phyloP scores from a whole-genome alignment of 37 sponge, comb jelly and placozoan genomes.

The Ianthella basta region DNA sequence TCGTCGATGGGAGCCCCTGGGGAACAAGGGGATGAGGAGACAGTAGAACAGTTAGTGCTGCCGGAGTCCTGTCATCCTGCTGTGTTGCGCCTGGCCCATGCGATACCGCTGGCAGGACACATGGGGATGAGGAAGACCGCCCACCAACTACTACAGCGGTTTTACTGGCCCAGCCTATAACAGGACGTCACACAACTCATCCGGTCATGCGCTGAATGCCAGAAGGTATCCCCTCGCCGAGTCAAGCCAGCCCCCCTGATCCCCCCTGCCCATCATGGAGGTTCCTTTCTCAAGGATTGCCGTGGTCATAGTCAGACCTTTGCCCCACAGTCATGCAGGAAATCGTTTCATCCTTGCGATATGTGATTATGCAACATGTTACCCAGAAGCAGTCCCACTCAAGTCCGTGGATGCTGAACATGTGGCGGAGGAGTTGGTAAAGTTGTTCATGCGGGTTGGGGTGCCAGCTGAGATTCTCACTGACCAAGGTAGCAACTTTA shows the following conservation, averaged over 20 bases:
- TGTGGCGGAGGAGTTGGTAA: slow-evolving; percentile 8
- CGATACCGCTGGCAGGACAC: slow-evolving; percentile 50
- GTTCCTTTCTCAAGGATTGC: slow-evolving; percentile 66
- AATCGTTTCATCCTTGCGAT: slow-evolving; percentile 52
- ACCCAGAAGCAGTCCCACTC: slow-evolving; percentile 52
- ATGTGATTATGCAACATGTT: slow-evolving; percentile 68
- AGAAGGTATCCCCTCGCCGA: not conserved
- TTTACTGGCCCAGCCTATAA: slow-evolving; percentile 30
- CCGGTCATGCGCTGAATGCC: not conserved
- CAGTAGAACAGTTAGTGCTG: slow-evolving; percentile 51
- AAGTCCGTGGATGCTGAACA: not conserved
- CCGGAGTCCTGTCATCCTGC: slow-evolving; percentile 16
- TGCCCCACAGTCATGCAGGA: slow-evolving; percentile 38
- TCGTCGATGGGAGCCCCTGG: too few species aligned
- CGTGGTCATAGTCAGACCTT: slow-evolving; percentile 65
- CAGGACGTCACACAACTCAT: too few species aligned
- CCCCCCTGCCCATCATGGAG: slow-evolving; percentile 49
- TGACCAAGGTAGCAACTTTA: slow-evolving; percentile 12
- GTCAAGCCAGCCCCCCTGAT: slow-evolving; percentile 48
- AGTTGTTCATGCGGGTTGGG: not conserved
- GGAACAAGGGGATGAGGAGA: too few species aligned
- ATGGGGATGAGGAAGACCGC: slow-evolving; percentile 55
- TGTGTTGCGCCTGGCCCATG: slow-evolving; percentile 53
- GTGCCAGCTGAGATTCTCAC: slow-evolving; percentile 24
- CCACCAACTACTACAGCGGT: slow-evolving; percentile 37